Base-by-base conservation (phyloP, 2,113 vertebrate species). In the Prunella fulvescens region DNA sequence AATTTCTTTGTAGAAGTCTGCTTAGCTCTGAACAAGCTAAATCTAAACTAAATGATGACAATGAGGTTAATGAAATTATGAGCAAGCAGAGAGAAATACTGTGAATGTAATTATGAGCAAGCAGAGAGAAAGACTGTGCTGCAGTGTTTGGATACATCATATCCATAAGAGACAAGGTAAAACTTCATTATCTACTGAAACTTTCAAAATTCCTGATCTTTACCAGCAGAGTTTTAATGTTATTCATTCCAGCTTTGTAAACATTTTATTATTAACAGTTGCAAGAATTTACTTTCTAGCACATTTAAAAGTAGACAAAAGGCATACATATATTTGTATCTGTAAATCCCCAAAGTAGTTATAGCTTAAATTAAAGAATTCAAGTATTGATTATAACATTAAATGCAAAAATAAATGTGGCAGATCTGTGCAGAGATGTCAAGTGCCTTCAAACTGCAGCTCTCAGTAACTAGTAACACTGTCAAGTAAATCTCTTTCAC, bases 351-450 rank as follows among this genome's bases (percentile, higher is more conserved):
- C 47, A 47, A 93, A 88, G 76, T 37, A 90, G 22, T 65, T 88
- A 82, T n/a, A 86, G 25, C 17, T 69, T 86, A 90, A 95, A 95
- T 90, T 70, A 91, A 96, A 88, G 31, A 84, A 86, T 91, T 28
- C 29, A 88, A 64, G 29, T 82, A 96, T 77, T 77, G 88, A 92
- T 90, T 94, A 87, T 69, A 96, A 70, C 44, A 82, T 71, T 96
- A 95, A 93, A 77, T 88, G 65, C 19, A 42, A 95, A 96, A 97
- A 96, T 70, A 88, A 64, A 74, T 50, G 70, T 53, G 40, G 47
- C 45, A 76, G 53, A 47, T 44, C 50, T 85, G 39, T 26, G 9
- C 73, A 81, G 45, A 96, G 67, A 33, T 77, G 56, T 77, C 54
- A 83, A 91, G 12, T 90, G 60, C 40, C 89, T 88, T 90, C 76